phyloP scores from a whole-genome alignment of 2,113 vertebrate species.

The Ascaphus truei region DNA sequence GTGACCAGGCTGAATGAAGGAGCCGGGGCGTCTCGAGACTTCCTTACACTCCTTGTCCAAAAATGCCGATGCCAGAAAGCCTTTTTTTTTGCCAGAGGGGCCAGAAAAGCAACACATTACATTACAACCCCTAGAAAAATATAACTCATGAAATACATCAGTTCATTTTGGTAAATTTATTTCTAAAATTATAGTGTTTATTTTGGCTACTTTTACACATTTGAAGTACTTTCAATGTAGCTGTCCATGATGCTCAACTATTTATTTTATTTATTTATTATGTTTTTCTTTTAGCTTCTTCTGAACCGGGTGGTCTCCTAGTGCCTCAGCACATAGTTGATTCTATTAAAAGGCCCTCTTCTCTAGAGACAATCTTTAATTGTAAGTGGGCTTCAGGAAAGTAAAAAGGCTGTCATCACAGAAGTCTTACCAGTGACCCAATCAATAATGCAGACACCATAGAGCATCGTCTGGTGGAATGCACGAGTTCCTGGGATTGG shows the following conservation, averaged over 20 bases:
- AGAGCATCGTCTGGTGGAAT: too few species aligned
- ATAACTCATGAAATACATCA: not conserved
- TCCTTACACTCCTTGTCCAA: not conserved
- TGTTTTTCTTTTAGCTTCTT: not conserved
- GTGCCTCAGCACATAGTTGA: not conserved
- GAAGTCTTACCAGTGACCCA: too few species aligned
- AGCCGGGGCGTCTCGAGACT: not conserved
- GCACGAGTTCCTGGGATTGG: too few species aligned
- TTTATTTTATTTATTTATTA: not conserved
- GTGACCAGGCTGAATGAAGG: not conserved
- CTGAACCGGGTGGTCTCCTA: constrained; percentile 4
- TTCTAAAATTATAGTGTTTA: not conserved
- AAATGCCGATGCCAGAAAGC: not conserved
- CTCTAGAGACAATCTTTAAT: too few species aligned
- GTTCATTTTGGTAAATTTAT: not conserved
- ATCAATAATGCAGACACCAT: too few species aligned
- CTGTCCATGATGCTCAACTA: not conserved
- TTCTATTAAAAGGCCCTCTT: not conserved
- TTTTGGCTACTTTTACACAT: not conserved
- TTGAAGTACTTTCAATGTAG: not conserved
- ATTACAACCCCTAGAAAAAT: not conserved
- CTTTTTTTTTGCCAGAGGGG: not conserved
- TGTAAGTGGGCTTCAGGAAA: too few species aligned
- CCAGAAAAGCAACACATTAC: not conserved
- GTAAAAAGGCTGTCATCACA: too few species aligned